These are phyloP conservation scores for Pteropus rufus DNA, from an alignment of 2,797 vertebrate species.

Conservation along the genomic window DNA sequence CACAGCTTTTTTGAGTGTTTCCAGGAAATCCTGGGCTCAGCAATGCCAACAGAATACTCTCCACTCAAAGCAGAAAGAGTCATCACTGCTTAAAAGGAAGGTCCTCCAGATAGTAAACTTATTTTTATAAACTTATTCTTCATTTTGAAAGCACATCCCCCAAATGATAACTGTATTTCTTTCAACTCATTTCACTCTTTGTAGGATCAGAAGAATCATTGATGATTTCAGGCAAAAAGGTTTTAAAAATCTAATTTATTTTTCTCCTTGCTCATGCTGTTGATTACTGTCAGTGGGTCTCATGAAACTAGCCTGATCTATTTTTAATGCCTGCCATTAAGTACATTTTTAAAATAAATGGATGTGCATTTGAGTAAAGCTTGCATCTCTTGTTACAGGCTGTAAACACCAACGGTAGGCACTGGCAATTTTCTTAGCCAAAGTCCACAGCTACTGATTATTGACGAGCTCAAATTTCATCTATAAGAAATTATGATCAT, in stretches of 20 bases:
- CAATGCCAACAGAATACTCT: not conserved
- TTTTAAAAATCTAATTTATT: slow-evolving; percentile 53
- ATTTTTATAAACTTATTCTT: slow-evolving; percentile 20
- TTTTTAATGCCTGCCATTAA: slow-evolving; percentile 51
- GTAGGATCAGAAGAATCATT: not conserved
- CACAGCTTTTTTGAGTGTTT: not conserved
- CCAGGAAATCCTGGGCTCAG: not conserved
- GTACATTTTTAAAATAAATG: slow-evolving; percentile 43
- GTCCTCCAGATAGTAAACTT: not conserved
- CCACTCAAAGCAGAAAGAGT: not conserved
- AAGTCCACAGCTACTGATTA: not conserved
- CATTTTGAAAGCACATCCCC: not conserved
- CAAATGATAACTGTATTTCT: slow-evolving; percentile 9
- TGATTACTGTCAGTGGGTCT: slow-evolving; percentile 54
- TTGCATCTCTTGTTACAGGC: not conserved
- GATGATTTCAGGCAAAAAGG: slow-evolving; percentile 28
- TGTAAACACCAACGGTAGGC: not conserved
- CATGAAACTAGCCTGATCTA: slow-evolving; percentile 32
- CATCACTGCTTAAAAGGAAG: not conserved
- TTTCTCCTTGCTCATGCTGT: not conserved
- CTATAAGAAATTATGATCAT: not conserved
- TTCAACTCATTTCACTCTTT: slow-evolving; percentile 13
- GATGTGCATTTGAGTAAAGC: not conserved
- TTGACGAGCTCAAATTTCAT: not conserved
- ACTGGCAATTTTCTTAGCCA: not conserved